Conservation (phyloP, 2,113 vertebrate species). For the Thamnaconus septentrionalis region DNA sequence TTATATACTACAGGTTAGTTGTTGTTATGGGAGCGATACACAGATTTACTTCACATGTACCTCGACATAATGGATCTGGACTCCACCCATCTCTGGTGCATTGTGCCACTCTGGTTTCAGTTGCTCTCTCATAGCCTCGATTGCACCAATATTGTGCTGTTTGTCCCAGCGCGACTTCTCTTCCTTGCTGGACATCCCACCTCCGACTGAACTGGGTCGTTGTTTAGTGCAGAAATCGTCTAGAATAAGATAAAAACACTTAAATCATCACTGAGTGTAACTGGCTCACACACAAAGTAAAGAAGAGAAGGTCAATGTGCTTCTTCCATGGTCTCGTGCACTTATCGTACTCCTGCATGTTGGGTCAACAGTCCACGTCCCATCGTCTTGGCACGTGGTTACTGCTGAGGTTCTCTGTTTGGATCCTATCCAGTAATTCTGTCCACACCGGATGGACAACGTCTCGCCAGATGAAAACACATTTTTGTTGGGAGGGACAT, state of each 20-base stretch:
- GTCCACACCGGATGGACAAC: too few relatives aligned
- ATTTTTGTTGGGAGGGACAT: too few relatives aligned
- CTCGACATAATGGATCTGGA: conserved; percentile 55
- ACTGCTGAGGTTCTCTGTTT: too few relatives aligned
- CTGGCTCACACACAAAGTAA: background rate
- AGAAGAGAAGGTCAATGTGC: background rate
- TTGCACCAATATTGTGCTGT: accelerated
- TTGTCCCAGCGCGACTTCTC: accelerated
- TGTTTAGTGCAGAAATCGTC: conserved; percentile 30
- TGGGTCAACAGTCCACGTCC: conserved; percentile 19
- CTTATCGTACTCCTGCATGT: conserved; percentile 50
- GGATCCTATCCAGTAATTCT: background rate
- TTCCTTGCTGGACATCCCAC: accelerated
- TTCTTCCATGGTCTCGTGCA: background rate
- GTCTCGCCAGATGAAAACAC: too few relatives aligned
- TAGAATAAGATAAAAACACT: conserved; percentile 17
- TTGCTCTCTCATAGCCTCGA: accelerated
- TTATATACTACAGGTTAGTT: too few relatives aligned
- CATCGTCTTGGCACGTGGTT: accelerated
- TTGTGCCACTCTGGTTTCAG: accelerated
- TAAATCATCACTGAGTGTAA: too few relatives aligned
- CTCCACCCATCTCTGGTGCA: conserved; percentile 62
- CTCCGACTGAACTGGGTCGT: accelerated
- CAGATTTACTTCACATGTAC: conserved; percentile 18
- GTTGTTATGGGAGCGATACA: background rate